These are phyloP conservation scores for Macrotus californicus DNA, from an alignment of 2,113 vertebrate genomes.

Conservation along the genomic window DNA sequence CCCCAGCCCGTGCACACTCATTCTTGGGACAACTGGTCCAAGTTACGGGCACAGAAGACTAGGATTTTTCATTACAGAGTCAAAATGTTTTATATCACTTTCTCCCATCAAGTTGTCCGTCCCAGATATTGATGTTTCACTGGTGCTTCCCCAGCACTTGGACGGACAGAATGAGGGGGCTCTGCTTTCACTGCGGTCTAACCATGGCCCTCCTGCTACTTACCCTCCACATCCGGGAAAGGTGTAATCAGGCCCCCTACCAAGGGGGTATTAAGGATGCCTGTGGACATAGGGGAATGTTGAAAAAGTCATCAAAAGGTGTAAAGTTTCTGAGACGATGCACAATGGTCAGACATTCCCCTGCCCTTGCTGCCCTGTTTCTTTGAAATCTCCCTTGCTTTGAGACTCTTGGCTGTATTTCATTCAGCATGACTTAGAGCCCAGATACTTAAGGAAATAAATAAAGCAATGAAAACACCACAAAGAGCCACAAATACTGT, in stretches of 20 bases:
- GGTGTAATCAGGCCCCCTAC: rapidly evolving
- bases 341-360: background rate
- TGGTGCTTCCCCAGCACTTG: background rate
- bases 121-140: rapidly evolving
- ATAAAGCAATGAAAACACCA: background rate
- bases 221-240: background rate
- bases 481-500: background rate
- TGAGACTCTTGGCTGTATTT: background rate
- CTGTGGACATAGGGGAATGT: background rate
- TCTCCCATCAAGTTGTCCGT: background rate
- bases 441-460: background rate
- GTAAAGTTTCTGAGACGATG: background rate
- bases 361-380: background rate
- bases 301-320: background rate
- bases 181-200: background rate
- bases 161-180: background rate
- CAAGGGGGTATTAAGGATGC: background rate
- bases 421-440: background rate
- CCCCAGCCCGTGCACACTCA: rapidly evolving
- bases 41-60: background rate
- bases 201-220: rapidly evolving
- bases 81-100: no score
- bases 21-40: background rate
- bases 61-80: background rate
- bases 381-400: background rate